Evolutionary conservation across 2,888 invertebrate genomes (phyloP).

Genomic region (Aleiodes alternator): DNA sequence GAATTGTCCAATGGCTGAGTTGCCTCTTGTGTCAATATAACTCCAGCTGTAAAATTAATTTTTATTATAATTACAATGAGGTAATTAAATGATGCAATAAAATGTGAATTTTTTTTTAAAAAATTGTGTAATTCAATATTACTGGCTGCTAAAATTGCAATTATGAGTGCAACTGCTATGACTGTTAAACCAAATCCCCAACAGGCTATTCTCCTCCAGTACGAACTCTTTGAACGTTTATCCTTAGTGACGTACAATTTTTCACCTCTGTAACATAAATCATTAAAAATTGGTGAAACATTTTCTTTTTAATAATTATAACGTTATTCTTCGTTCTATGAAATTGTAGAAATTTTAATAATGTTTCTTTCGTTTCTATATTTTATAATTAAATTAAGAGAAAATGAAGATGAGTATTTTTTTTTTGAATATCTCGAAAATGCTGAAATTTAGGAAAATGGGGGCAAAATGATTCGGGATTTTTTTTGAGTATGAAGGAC

Average conservation of each 20-base stretch:
- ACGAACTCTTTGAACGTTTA: constrained; percentile 82
- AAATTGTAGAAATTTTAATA: too few species aligned
- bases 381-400: too few species aligned
- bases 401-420: too few species aligned
- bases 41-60: constrained; percentile 79
- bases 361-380: too few species aligned
- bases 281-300: constrained; percentile 7
- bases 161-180: constrained; percentile 81
- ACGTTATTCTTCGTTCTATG: too few species aligned
- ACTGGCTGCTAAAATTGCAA: constrained; percentile 87
- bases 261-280: constrained; percentile 82
- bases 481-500: too few species aligned
- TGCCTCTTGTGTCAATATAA: constrained; percentile 82
- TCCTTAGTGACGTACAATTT: constrained; percentile 89
- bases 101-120: background rate
- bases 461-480: too few species aligned
- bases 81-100: constrained; percentile 12
- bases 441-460: too few species aligned
- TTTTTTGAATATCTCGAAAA: too few species aligned
- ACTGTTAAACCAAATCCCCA: constrained; percentile 83
- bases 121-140: constrained; percentile 61
- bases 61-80: constrained; percentile 20
- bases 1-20: constrained; percentile 73
- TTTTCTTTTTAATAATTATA: constrained; percentile 33
- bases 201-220: constrained; percentile 80